phyloP scores from a whole-genome alignment of 2,888 invertebrate genomes.

The Orthosia cruda region DNA sequence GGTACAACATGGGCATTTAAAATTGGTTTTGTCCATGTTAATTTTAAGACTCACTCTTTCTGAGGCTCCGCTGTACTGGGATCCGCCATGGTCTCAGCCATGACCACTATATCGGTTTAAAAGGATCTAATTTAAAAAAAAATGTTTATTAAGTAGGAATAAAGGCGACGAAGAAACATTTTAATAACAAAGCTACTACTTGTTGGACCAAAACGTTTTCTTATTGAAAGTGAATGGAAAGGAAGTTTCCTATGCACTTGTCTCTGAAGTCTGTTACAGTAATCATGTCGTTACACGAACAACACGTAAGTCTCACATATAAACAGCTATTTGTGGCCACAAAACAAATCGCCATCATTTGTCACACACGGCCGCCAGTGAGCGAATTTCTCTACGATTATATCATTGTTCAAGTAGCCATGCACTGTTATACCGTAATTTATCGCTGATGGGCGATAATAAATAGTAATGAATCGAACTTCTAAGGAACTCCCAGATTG shows the following conservation, averaged over 20 bases:
- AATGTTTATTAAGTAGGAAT: no score
- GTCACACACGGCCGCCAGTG: slow-evolving; percentile 76
- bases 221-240: slow-evolving; percentile 50
- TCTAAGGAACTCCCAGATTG: not conserved
- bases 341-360: slow-evolving; percentile 80
- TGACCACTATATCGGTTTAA: no score
- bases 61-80: no score
- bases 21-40: no score
- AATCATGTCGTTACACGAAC: slow-evolving; percentile 69
- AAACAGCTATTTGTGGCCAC: slow-evolving; percentile 72
- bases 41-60: no score
- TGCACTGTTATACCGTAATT: slow-evolving; percentile 29
- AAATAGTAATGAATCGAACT: not conserved
- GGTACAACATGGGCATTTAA: no score
- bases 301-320: slow-evolving; percentile 64
- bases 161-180: not conserved
- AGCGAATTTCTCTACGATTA: slow-evolving; percentile 77
- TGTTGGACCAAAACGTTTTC: not conserved
- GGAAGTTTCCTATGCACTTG: slow-evolving; percentile 34
- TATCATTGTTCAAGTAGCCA: slow-evolving; percentile 55
- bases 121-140: no score
- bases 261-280: slow-evolving; percentile 44
- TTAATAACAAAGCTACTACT: not conserved
- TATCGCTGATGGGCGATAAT: not conserved
- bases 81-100: no score